Conservation (phyloP, 2,113 vertebrate genomes). For the Dolichallabes microphthalmus region DNA sequence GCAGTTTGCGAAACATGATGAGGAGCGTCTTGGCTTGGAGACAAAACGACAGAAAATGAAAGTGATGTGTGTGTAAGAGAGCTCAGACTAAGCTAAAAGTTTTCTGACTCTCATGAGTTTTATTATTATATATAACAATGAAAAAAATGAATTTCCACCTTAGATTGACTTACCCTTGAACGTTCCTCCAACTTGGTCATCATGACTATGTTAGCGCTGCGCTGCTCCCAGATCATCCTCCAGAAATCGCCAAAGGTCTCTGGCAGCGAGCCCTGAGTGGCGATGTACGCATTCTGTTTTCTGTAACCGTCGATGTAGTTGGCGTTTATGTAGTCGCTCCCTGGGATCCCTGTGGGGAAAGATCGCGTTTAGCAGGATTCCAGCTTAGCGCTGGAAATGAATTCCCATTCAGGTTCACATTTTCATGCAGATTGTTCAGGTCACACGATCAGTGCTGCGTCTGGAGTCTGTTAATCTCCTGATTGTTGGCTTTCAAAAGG, state of each 20-base stretch:
- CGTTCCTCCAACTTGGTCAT: conserved; percentile 98
- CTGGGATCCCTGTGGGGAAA: conserved; percentile 83
- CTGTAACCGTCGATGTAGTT: conserved; percentile 99
- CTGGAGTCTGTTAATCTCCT: conserved; percentile 7
- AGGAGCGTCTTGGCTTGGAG: conserved; percentile 57
- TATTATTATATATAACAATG: neutral
- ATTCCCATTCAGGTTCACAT: neutral
- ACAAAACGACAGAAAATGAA: conserved; percentile 32
- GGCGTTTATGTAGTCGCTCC: conserved; percentile 96
- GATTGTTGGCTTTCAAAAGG: neutral
- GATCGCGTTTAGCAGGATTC: conserved; percentile 23
- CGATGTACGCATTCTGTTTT: conserved; percentile 97
- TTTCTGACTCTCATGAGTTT: neutral
- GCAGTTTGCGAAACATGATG: conserved; percentile 26
- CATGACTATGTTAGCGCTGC: conserved; percentile 95
- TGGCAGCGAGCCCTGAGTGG: conserved; percentile 90
- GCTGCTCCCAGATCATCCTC: conserved; percentile 99
- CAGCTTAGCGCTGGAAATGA: neutral
- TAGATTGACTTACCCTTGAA: conserved; percentile 82
- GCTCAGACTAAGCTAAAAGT: neutral
- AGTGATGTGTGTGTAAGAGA: neutral
- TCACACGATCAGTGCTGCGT: neutral
- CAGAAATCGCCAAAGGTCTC: conserved; percentile 99
- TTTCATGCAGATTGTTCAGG: neutral
- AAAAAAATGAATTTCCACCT: neutral